Evolutionary conservation across 2,797 vertebrate species (phyloP).

Genomic region (Manis pentadactyla): DNA sequence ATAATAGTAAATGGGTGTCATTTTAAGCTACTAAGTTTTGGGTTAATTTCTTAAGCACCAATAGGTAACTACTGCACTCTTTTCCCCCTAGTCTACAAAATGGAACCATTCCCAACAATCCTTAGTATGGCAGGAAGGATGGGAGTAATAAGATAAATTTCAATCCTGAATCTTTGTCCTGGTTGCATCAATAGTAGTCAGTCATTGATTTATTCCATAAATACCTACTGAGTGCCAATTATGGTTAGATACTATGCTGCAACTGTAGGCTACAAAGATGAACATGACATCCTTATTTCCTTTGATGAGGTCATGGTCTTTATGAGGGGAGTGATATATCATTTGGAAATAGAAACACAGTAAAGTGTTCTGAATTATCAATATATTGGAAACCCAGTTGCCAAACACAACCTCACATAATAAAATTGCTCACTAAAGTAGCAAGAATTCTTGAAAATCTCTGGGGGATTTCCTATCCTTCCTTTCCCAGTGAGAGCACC

Average conservation of each 20-base stretch:
- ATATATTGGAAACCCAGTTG: not conserved
- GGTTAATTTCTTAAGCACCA: not conserved
- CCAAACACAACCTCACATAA: not conserved
- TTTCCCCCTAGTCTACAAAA: slow-evolving; percentile 45
- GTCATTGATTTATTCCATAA: slow-evolving; percentile 54
- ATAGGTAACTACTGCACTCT: not conserved
- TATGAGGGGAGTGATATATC: not conserved
- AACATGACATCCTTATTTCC: slow-evolving; percentile 35
- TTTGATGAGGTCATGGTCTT: slow-evolving; percentile 39
- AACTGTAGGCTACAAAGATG: not conserved
- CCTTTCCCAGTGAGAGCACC: not conserved
- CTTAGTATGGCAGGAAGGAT: not conserved
- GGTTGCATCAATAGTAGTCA: not conserved
- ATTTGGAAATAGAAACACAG: slow-evolving; percentile 29
- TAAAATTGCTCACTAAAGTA: slow-evolving; percentile 48
- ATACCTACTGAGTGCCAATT: slow-evolving; percentile 38
- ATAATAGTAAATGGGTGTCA: not conserved
- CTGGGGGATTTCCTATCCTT: not conserved
- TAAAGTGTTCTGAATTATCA: slow-evolving; percentile 51
- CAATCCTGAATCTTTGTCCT: slow-evolving; percentile 16
- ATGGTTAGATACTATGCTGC: not conserved
- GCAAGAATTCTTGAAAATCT: slow-evolving; percentile 16
- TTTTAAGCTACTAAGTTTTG: not conserved
- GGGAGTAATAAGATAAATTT: not conserved
- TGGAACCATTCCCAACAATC: not conserved